Percentiles rank a stretch among this genome's conserved stretches.
These are phyloP conservation scores for Festucalex cinctus DNA, from an alignment of 2,113 vertebrate genomes.

Conservation along the genomic window DNA sequence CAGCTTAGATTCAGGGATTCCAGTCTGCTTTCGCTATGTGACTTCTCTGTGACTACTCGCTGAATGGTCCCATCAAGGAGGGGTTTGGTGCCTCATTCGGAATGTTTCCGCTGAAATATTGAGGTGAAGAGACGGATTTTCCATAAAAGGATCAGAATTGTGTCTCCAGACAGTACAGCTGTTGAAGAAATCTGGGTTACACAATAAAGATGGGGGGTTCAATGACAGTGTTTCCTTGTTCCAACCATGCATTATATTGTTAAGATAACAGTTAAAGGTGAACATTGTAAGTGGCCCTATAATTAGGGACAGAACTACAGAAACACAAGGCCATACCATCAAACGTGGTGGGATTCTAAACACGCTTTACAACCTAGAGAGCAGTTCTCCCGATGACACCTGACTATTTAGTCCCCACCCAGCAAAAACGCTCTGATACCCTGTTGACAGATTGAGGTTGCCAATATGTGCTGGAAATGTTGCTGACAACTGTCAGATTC, in stretches of 20 bases:
- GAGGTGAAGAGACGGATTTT: background rate
- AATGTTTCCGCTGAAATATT: background rate
- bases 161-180: background rate
- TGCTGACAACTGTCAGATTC: background rate
- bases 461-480: constrained; percentile 17
- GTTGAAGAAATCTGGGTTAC: constrained; percentile 21
- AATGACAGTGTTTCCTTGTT: background rate
- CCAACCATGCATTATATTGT: background rate
- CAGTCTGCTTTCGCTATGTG: background rate
- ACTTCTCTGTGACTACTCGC: background rate
- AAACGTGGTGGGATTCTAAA: too few relatives aligned
- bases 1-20: constrained; percentile 9
- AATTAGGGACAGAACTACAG: too few relatives aligned
- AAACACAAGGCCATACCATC: too few relatives aligned
- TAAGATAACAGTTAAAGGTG: too few relatives aligned
- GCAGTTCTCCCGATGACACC: too few relatives aligned
- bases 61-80: background rate
- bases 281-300: too few relatives aligned
- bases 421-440: background rate
- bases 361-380: too few relatives aligned
- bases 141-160: constrained; percentile 7
- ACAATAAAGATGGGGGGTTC: constrained; percentile 28
- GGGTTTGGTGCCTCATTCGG: background rate
- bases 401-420: too few relatives aligned
- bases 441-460: constrained; percentile 73